Percentiles rank a stretch among this genome's conserved stretches.
Conservation (phyloP, 2,888 invertebrate genomes). For the Calameuta filiformis region DNA sequence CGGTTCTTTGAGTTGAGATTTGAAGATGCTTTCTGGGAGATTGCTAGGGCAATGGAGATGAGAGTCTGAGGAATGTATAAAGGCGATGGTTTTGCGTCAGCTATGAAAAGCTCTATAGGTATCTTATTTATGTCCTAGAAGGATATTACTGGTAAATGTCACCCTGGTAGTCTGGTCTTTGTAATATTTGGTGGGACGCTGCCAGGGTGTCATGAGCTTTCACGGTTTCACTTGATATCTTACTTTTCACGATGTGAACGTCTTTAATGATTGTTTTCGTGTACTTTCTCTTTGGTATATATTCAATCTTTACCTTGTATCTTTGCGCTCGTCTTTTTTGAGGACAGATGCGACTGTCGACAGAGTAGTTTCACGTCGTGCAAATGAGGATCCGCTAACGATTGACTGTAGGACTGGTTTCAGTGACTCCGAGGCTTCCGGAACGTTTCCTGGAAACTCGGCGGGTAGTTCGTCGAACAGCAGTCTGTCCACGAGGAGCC, state of each 20-base stretch:
- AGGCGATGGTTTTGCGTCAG: constrained; percentile 19
- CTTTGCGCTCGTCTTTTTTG: neutral
- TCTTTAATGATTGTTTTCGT: neutral
- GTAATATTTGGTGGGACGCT: neutral
- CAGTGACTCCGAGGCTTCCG: constrained; percentile 60
- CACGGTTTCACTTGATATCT: too few species aligned
- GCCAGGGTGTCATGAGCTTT: neutral
- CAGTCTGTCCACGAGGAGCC: constrained; percentile 63
- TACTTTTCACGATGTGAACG: too few species aligned
- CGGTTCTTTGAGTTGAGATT: neutral
- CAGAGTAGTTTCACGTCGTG: constrained; percentile 6
- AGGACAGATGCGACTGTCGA: neutral
- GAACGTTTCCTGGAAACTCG: constrained; percentile 61
- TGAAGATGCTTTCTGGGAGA: neutral
- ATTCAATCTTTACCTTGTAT: neutral
- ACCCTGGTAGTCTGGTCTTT: neutral
- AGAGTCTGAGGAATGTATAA: constrained; percentile 17
- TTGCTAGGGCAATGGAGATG: neutral
- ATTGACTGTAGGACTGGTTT: constrained; percentile 55
- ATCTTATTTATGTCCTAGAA: neutral
- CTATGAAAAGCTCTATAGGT: neutral
- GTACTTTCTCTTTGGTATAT: neutral
- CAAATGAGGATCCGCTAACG: constrained; percentile 39
- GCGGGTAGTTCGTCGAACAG: constrained; percentile 64
- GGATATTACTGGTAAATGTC: neutral